Evolutionary conservation across 2,113 vertebrate species (phyloP).

Genomic region (Otolemur garnettii): DNA sequence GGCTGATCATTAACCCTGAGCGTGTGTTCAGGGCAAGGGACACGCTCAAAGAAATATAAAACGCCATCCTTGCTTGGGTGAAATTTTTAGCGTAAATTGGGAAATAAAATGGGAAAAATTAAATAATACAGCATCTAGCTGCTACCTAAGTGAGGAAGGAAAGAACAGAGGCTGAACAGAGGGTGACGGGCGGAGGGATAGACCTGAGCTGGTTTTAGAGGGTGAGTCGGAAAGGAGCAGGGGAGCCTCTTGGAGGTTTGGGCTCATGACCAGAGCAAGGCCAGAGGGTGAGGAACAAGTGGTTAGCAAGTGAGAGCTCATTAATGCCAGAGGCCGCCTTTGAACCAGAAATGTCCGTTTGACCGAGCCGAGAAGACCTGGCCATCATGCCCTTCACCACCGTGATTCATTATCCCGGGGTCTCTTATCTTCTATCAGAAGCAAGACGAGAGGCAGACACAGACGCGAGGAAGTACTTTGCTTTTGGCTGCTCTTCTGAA

Average conservation of each 20-base stretch:
- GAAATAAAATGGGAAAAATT: constrained; percentile 2
- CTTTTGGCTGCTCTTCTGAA: constrained; percentile 64
- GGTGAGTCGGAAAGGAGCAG: background rate
- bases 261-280: background rate
- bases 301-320: background rate
- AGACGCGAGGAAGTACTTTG: constrained; percentile 74
- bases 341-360: constrained; percentile 55
- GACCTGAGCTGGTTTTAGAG: background rate
- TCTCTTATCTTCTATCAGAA: constrained; percentile 72
- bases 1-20: background rate
- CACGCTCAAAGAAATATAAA: background rate
- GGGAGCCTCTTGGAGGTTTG: background rate
- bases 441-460: constrained; percentile 71
- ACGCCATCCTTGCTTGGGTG: background rate
- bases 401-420: background rate
- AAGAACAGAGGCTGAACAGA: background rate
- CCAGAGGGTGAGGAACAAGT: background rate
- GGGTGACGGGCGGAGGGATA: background rate
- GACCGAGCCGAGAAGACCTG: background rate
- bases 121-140: background rate
- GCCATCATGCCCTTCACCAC: constrained; percentile 1
- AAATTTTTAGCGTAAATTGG: background rate
- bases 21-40: background rate
- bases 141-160: background rate
- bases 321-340: constrained; percentile 37